Evolutionary conservation across 2,797 vertebrate species (phyloP).

Genomic region (Gymnopithys bicolor): DNA sequence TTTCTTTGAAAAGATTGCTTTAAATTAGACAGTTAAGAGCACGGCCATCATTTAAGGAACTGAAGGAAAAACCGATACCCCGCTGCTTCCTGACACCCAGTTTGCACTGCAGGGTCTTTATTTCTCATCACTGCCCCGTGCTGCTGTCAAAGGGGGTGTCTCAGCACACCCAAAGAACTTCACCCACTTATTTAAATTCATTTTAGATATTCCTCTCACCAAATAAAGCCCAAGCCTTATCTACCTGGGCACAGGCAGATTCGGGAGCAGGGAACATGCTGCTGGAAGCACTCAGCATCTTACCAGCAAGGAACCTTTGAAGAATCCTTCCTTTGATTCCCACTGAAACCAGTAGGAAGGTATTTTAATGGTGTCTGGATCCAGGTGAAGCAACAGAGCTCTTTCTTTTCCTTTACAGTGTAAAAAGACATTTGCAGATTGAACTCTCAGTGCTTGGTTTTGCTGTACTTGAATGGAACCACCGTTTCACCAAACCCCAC

Average conservation of each 20-base stretch:
- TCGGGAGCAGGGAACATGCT: neutral
- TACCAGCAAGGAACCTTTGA: neutral
- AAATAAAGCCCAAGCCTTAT: neutral
- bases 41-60: neutral
- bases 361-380: neutral
- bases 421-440: neutral
- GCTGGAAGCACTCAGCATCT: neutral
- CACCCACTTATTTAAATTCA: neutral
- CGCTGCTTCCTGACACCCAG: neutral
- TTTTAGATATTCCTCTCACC: neutral
- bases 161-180: neutral
- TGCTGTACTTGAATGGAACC: neutral
- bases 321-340: neutral
- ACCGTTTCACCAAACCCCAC: neutral
- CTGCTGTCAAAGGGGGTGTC: neutral
- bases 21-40: slow-evolving; percentile 45
- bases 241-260: neutral
- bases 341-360: neutral
- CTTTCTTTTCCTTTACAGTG: neutral
- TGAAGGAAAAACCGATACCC: neutral
- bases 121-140: neutral
- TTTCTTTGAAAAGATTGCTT: slow-evolving; percentile 64
- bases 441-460: neutral
- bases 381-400: neutral
- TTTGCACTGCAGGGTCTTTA: neutral